Base-by-base conservation (phyloP, 1,140 invertebrate species). In the Bemisia tabaci region DNA sequence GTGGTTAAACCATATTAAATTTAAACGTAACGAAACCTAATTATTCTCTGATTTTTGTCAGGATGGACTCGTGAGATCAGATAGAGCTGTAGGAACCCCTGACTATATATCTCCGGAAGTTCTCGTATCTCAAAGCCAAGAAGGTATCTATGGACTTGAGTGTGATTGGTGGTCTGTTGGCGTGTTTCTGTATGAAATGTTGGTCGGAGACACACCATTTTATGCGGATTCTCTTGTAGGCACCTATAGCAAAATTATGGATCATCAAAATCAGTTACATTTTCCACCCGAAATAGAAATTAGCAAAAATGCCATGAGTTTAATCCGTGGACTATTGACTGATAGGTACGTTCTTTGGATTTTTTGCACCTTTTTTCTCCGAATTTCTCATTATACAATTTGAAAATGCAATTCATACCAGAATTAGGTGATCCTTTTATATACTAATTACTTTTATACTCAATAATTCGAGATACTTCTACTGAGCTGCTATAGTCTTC, bases 121-220 rank as follows among this genome's bases (percentile, higher is more conserved):
- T 17, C 81, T 99, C 64, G 91, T 96, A 76, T 97, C 95, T 5
- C 95, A 99, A 79, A 94, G 95, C 74, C 91, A 92, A n/a, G 91
- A 95, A 75, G 94, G 95, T 62, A 88, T 91, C 27, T 94, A 94
- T 77, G 95, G 96, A 0, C 80, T 92, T 48, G 96, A 99, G 78
- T 98, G 97, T 79, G 97, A 99, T 80, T 99, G 94, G 94, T 99
- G 97, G 97, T 96, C 94, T 21, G 95, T 99, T 21, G 97, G 97
- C 59, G 95, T 99, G 63, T 95, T 99, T 78, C 82, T 99, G 0
- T 99, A 97, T 79, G 97, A 99, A 82, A 98, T 99, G 95, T 81
- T 98, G 9, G 89, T 97, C 67, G 94, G 95, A n/a, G 97, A 99
- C 77, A 95, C 96, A 2, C 97, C 97, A 2, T 99, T 99, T 79